phyloP scores from a whole-genome alignment of 2,113 vertebrate genomes.

The Vulpes lagopus region DNA sequence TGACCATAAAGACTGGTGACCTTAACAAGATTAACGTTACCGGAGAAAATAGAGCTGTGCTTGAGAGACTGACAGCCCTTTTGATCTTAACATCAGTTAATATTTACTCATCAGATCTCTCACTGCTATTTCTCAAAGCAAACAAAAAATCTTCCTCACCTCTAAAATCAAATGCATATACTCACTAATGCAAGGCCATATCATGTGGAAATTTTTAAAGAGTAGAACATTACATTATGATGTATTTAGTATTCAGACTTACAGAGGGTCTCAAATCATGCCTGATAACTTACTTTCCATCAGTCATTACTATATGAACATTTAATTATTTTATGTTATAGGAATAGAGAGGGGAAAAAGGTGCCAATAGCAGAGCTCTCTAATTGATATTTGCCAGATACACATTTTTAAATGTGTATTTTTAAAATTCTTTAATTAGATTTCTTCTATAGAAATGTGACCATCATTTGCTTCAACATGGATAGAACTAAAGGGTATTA shows the following conservation, averaged over 20 bases:
- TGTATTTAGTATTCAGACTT: slow-evolving; percentile 42
- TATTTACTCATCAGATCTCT: slow-evolving; percentile 47
- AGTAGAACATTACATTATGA: neutral
- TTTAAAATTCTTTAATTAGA: slow-evolving; percentile 25
- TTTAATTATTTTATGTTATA: slow-evolving; percentile 47
- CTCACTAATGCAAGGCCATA: neutral
- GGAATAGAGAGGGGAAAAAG: neutral
- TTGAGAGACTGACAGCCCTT: neutral
- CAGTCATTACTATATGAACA: slow-evolving; percentile 35
- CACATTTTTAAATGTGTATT: slow-evolving; percentile 37
- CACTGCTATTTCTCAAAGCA: slow-evolving; percentile 15
- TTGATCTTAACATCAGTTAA: slow-evolving; percentile 21
- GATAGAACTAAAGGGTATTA: no score
- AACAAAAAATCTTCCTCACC: neutral
- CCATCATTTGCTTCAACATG: no score
- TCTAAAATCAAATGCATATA: slow-evolving; percentile 39
- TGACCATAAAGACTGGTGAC: slow-evolving; percentile 35
- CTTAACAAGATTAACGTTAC: slow-evolving; percentile 12
- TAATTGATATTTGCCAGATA: slow-evolving; percentile 37
- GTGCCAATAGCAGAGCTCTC: neutral
- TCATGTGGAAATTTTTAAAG: slow-evolving; percentile 17
- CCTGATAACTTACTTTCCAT: slow-evolving; percentile 10
- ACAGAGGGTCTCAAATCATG: slow-evolving; percentile 33
- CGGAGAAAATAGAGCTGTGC: slow-evolving; percentile 33
- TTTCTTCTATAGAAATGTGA: slow-evolving; percentile 37